A percentile compares a stretch with the other conserved stretches of the same genome.
Conservation (phyloP, 1,140 invertebrate species). For the Penaeus chinensis region DNA sequence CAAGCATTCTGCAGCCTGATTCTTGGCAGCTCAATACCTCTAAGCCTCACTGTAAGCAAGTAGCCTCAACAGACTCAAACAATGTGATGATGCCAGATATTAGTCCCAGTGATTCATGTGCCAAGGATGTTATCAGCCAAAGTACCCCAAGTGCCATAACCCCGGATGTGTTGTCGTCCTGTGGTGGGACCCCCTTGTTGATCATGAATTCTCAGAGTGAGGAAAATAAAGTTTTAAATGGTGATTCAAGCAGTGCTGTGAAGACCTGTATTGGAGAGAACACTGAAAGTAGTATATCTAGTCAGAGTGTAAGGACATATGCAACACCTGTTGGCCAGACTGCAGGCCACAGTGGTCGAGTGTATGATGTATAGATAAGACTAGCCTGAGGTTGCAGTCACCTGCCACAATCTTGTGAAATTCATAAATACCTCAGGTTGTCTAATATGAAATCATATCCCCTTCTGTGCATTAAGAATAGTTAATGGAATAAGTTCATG, state of each 20-base stretch:
- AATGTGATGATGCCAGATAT: conserved; percentile 31
- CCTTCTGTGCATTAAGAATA: too few relatives aligned
- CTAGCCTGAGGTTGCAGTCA: too few relatives aligned
- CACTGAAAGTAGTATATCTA: neutral
- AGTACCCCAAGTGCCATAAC: conserved; percentile 36
- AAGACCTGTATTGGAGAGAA: neutral
- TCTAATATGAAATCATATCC: too few relatives aligned
- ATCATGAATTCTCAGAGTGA: neutral
- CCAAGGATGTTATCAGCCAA: conserved; percentile 33
- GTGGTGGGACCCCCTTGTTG: conserved; percentile 30
- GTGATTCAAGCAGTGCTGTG: neutral
- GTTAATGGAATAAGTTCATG: too few relatives aligned
- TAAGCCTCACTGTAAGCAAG: conserved; percentile 18
- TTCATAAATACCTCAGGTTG: too few relatives aligned
- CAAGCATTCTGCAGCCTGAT: neutral
- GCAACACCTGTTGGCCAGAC: neutral
- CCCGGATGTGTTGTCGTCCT: conserved; percentile 43
- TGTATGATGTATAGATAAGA: conserved; percentile 49
- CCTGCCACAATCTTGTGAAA: too few relatives aligned
- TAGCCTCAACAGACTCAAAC: neutral
- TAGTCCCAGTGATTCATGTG: conserved; percentile 19
- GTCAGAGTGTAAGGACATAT: neutral
- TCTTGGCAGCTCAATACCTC: conserved; percentile 1
- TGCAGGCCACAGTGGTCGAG: conserved; percentile 9
- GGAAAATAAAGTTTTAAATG: neutral